Evolutionary conservation across 2,797 vertebrate species (phyloP).

Genomic region (Smutsia temminckii): DNA sequence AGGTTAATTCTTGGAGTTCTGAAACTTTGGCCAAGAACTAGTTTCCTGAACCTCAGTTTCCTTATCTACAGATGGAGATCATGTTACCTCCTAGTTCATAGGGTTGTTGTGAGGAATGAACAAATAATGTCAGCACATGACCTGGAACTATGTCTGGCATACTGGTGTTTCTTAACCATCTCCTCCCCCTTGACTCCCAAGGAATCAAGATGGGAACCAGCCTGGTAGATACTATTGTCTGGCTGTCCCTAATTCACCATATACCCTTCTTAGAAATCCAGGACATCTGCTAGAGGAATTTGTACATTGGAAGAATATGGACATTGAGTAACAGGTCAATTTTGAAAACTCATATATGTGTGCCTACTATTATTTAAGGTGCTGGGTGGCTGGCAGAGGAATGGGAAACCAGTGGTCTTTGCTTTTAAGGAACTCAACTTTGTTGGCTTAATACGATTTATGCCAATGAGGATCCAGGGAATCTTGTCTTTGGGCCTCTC

Average conservation of each 20-base stretch:
- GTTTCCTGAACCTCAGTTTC: neutral
- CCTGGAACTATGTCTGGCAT: neutral
- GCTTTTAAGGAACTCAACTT: slow-evolving; percentile 7
- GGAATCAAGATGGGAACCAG: neutral
- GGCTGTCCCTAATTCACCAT: neutral
- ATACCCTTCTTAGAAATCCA: neutral
- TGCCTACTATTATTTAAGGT: neutral
- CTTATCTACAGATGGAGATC: neutral
- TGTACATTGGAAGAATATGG: neutral
- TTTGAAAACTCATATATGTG: neutral
- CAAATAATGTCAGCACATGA: neutral
- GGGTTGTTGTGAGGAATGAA: neutral
- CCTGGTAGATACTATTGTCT: neutral
- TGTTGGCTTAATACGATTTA: neutral
- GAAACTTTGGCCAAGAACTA: neutral
- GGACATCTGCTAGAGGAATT: neutral
- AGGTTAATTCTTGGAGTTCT: neutral
- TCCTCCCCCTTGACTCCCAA: neutral
- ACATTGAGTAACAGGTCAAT: neutral
- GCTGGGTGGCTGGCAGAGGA: neutral
- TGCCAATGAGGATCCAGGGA: neutral
- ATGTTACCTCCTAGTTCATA: neutral
- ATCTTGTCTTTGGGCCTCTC: neutral
- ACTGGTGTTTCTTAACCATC: neutral
- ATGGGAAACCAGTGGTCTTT: neutral